phyloP scores from a whole-genome alignment of 2,888 invertebrate genomes.

The Parasteatoda lunata region DNA sequence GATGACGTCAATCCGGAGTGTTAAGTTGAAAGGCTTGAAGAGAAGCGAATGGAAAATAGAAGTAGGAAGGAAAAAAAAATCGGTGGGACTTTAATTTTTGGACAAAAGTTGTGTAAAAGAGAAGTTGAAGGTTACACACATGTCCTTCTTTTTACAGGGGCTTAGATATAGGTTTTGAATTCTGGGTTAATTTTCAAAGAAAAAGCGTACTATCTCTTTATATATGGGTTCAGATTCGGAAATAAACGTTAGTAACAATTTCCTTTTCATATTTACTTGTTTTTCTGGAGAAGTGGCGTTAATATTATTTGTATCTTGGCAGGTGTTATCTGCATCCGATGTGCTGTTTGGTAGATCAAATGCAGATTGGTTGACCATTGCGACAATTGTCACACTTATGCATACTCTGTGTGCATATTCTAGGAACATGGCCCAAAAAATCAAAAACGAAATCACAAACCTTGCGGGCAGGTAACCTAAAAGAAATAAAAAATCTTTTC shows the following conservation, averaged over 20 bases:
- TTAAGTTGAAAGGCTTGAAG: too few species aligned
- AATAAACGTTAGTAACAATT: too few species aligned
- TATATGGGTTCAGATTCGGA: too few species aligned
- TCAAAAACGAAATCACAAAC: conserved; percentile 40
- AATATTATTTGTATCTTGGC: neutral
- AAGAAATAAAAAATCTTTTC: neutral
- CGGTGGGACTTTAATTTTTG: too few species aligned
- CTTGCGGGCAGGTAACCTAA: conserved; percentile 53
- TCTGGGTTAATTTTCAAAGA: too few species aligned
- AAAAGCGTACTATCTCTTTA: too few species aligned
- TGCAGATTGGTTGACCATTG: conserved; percentile 75
- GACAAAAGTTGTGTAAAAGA: too few species aligned
- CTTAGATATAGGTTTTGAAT: too few species aligned
- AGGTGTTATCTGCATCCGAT: conserved; percentile 8
- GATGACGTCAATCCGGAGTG: too few species aligned
- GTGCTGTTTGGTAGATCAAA: conserved; percentile 11
- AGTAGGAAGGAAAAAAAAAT: too few species aligned
- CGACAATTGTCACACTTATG: conserved; percentile 74
- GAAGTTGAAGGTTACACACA: neutral
- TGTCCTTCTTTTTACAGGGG: neutral
- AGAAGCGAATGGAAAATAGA: too few species aligned
- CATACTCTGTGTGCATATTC: conserved; percentile 72
- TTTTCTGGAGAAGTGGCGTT: conserved; percentile 34
- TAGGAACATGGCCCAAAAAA: conserved; percentile 55
- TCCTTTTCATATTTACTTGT: conserved; percentile 16